These are phyloP conservation scores for Thrips palmi DNA, from an alignment of 1,140 invertebrate genomes.

Conservation along the genomic window DNA sequence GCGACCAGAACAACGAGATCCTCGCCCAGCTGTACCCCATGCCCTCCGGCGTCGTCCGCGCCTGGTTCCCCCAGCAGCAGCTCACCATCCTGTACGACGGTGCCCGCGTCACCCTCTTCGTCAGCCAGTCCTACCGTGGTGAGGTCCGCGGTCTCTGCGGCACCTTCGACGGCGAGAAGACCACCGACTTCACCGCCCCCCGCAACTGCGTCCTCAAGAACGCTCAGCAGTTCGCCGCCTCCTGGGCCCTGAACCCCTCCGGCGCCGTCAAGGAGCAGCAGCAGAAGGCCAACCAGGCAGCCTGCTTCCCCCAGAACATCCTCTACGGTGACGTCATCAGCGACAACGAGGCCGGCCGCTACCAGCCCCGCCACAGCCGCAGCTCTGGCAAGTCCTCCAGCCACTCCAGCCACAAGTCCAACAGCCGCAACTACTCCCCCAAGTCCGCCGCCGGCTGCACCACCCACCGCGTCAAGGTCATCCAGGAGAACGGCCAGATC, in stretches of 20 bases:
- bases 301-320: conserved; percentile 20
- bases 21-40: conserved; percentile 30
- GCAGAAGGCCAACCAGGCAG: conserved; percentile 17
- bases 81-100: conserved; percentile 34
- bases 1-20: conserved; percentile 17
- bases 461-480: conserved; percentile 11
- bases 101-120: conserved; percentile 27
- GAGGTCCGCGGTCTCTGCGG: conserved; percentile 42
- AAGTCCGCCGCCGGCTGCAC: conserved; percentile 9
- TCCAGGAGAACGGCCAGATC: conserved; percentile 23
- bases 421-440: too few species aligned
- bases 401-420: too few species aligned
- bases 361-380: too few species aligned
- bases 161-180: conserved; percentile 30
- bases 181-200: conserved; percentile 36
- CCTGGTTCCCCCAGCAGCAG: conserved; percentile 26
- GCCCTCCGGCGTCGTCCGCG: conserved; percentile 25
- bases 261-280: too few species aligned
- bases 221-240: conserved; percentile 29
- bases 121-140: conserved; percentile 25
- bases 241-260: conserved; percentile 30
- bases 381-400: too few species aligned
- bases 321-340: conserved; percentile 12
- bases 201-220: conserved; percentile 29
- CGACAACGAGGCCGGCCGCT: too few species aligned